A percentile compares a stretch with the other conserved stretches of the same genome.
Conservation (phyloP, 2,797 vertebrate species). For the Ispidina lecontei region DNA sequence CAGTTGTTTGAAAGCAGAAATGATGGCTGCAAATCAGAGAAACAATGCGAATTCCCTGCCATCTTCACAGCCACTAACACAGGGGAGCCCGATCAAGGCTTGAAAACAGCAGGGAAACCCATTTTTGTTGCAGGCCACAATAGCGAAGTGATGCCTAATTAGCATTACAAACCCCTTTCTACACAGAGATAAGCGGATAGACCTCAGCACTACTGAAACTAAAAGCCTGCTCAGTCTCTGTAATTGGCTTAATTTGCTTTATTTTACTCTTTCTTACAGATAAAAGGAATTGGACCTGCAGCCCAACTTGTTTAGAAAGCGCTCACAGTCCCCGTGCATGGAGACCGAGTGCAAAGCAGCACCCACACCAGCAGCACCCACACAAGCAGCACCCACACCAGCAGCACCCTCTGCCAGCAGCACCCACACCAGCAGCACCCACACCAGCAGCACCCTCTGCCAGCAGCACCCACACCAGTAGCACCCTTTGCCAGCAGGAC, state of each 20-base stretch:
- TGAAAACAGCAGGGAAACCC: not conserved
- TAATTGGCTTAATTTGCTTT: not conserved
- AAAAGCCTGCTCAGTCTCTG: not conserved
- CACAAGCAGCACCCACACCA: not conserved
- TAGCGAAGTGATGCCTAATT: not conserved
- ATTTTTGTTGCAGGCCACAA: not conserved
- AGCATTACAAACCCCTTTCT: not conserved
- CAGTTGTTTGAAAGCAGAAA: not conserved
- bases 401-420: too few relatives aligned
- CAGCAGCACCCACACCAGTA: not conserved
- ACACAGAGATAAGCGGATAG: not conserved
- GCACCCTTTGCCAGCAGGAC: too few relatives aligned
- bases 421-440: too few relatives aligned
- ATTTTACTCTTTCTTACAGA: not conserved
- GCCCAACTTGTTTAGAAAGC: not conserved
- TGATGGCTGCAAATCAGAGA: not conserved
- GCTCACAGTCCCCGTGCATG: rapidly evolving
- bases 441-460: too few relatives aligned
- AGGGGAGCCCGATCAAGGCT: not conserved
- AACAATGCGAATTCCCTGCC: not conserved
- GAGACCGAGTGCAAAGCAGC: not conserved
- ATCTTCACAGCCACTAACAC: not conserved
- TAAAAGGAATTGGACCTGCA: not conserved
- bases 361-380: not conserved
- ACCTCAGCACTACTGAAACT: not conserved